These are phyloP conservation scores for Halisarca cf. caerulea DNA, from an alignment of 37 sponge, comb jelly and placozoan genomes.

Conservation along the genomic window DNA sequence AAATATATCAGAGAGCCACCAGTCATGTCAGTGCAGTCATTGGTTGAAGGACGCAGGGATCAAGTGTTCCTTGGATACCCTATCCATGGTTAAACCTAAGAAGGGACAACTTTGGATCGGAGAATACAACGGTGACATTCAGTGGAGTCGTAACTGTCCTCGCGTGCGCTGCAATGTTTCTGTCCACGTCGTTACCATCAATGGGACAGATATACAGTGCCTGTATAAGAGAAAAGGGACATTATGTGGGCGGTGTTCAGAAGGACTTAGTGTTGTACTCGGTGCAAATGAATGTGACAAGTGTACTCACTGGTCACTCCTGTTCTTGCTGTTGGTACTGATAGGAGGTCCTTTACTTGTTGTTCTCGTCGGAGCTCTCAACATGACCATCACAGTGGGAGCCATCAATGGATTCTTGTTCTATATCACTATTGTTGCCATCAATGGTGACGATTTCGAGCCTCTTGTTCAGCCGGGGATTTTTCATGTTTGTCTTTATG, in stretches of 20 bases:
- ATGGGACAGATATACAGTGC: slow-evolving; percentile 9
- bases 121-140: too few species aligned
- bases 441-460: not conserved
- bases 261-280: slow-evolving; percentile 13
- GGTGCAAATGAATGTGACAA: slow-evolving; percentile 13
- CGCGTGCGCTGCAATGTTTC: too few species aligned
- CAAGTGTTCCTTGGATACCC: too few species aligned
- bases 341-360: slow-evolving; percentile 34
- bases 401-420: slow-evolving; percentile 45
- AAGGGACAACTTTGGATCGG: too few species aligned
- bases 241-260: slow-evolving; percentile 44
- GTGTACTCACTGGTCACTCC: slow-evolving; percentile 17
- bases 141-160: too few species aligned
- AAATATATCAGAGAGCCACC: too few species aligned
- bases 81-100: too few species aligned
- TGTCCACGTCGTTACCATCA: too few species aligned
- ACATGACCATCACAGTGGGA: slow-evolving; percentile 42
- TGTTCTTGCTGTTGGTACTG: slow-evolving; percentile 24
- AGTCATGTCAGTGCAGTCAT: too few species aligned
- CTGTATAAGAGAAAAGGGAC: slow-evolving; percentile 16
- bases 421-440: slow-evolving; percentile 36
- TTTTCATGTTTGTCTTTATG: slow-evolving; percentile 28
- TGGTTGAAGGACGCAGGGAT: too few species aligned
- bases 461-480: not conserved
- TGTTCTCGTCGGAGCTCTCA: slow-evolving; percentile 3